A percentile compares a stretch with the other conserved stretches of the same genome.
phyloP scores from a whole-genome alignment of 2,888 invertebrate genomes.

The Drosophila kanekoi region DNA sequence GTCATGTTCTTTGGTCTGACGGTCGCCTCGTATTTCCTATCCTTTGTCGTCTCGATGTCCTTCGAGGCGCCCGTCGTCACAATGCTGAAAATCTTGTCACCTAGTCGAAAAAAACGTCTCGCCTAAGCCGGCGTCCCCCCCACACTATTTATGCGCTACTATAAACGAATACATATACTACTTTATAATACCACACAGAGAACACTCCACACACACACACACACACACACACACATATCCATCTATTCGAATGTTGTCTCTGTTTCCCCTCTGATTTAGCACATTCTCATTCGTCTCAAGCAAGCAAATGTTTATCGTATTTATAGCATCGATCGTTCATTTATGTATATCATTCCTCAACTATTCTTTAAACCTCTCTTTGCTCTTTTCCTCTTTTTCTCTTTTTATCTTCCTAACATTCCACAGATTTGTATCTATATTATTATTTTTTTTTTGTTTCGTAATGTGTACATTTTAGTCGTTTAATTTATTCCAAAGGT shows the following conservation, averaged over 20 bases:
- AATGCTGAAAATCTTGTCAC: constrained; percentile 90
- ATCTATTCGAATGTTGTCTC: constrained; percentile 2
- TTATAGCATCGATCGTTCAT: constrained; percentile 68
- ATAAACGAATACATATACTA: constrained; percentile 20
- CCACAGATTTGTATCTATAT: constrained; percentile 21
- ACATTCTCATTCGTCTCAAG: constrained; percentile 33
- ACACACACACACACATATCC: background rate
- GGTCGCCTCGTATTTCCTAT: constrained; percentile 91
- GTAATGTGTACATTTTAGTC: constrained; percentile 80
- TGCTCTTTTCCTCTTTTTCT: background rate
- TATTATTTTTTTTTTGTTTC: constrained; percentile 59
- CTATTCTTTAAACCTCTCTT: background rate
- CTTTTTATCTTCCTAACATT: background rate
- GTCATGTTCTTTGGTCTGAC: constrained; percentile 93
- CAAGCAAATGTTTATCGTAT: constrained; percentile 53
- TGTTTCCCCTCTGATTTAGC: constrained; percentile 29
- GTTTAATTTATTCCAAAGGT: constrained; percentile 80
- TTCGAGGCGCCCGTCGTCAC: constrained; percentile 95
- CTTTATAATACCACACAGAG: constrained; percentile 30
- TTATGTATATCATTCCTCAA: constrained; percentile 20
- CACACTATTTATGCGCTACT: constrained; percentile 64
- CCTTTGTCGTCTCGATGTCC: constrained; percentile 92
- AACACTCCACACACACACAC: constrained; percentile 1
- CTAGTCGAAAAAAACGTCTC: constrained; percentile 86
- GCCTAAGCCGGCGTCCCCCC: constrained; percentile 61